phyloP scores from a whole-genome alignment of 2,113 vertebrate species.

The Trichomycterus rosablanca region DNA sequence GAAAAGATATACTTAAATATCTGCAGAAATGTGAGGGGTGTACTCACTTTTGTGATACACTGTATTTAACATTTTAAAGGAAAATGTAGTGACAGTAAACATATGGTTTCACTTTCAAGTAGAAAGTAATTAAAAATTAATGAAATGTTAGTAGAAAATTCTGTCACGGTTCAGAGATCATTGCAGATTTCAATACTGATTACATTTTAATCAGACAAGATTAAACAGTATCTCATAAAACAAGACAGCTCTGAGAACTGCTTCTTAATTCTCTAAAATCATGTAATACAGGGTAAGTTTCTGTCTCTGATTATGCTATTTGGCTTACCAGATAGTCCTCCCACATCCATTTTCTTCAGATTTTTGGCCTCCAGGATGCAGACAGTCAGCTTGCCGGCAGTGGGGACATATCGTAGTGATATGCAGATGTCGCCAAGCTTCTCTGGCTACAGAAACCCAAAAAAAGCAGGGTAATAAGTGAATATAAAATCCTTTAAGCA shows the following conservation, averaged over 20 bases:
- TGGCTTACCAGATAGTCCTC: conserved; percentile 85
- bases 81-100: neutral
- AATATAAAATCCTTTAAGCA: neutral
- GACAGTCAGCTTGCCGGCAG: conserved; percentile 93
- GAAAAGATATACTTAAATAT: too few relatives aligned
- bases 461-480: neutral
- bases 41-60: too few relatives aligned
- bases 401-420: conserved; percentile 94
- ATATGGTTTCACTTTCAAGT: conserved; percentile 1
- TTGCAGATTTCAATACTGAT: conserved; percentile 5
- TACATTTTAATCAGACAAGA: neutral
- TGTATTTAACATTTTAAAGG: too few relatives aligned
- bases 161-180: neutral
- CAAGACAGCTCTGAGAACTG: too few relatives aligned
- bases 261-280: neutral
- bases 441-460: conserved; percentile 76
- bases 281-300: neutral
- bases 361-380: conserved; percentile 98
- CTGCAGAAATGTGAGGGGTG: too few relatives aligned
- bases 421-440: conserved; percentile 98
- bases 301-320: neutral
- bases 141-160: conserved; percentile 1
- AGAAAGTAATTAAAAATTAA: conserved; percentile 1
- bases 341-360: conserved; percentile 98
- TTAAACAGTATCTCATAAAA: too few relatives aligned